phyloP scores from a whole-genome alignment of 1,140 invertebrate genomes.

The Drosophila virilis region DNA sequence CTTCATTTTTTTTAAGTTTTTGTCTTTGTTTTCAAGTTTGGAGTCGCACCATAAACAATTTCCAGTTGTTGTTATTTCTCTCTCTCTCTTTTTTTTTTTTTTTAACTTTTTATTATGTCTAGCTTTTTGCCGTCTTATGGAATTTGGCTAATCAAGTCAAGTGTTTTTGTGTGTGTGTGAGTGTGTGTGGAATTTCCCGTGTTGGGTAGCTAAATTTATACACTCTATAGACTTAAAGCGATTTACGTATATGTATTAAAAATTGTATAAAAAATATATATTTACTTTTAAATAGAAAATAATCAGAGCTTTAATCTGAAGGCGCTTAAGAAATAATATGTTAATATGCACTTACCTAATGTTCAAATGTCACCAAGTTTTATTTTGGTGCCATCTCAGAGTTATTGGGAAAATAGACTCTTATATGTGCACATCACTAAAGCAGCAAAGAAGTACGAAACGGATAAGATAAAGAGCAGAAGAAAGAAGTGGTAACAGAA shows the following conservation, averaged over 20 bases:
- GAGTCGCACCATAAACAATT: constrained; percentile 70
- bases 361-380: too few species aligned
- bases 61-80: constrained; percentile 39
- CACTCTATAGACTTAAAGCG: background rate
- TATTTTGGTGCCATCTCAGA: too few species aligned
- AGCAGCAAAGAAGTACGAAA: too few species aligned
- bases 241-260: background rate
- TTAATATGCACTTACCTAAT: too few species aligned
- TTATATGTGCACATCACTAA: too few species aligned
- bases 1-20: constrained; percentile 1
- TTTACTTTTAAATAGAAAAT: too few species aligned
- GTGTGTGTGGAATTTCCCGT: background rate
- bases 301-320: too few species aligned
- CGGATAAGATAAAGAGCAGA: too few species aligned
- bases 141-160: constrained; percentile 70
- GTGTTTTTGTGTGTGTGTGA: constrained; percentile 34
- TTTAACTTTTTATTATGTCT: constrained; percentile 3
- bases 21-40: constrained; percentile 59
- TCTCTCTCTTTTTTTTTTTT: constrained; percentile 33
- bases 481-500: too few species aligned
- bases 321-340: too few species aligned
- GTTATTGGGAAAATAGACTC: too few species aligned
- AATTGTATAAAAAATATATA: background rate
- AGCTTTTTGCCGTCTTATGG: constrained; percentile 38
- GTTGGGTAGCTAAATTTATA: background rate